Conservation (phyloP, 2,888 invertebrate genomes). For the Acleris holmiana region DNA sequence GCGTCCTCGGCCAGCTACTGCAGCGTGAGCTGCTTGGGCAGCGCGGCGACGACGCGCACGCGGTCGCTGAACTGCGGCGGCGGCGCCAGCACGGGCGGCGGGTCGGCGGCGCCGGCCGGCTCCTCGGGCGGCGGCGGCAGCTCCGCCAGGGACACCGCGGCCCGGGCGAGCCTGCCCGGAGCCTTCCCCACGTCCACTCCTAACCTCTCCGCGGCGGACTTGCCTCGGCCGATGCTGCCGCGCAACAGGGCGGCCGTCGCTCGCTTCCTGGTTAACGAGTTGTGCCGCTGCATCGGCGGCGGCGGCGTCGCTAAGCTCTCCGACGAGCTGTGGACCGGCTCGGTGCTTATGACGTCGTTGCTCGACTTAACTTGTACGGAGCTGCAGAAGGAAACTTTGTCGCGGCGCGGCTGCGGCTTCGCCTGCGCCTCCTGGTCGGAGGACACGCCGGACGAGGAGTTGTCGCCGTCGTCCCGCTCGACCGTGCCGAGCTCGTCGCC, state of each 20-base stretch:
- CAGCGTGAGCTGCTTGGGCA: constrained; percentile 88
- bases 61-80: constrained; percentile 96
- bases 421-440: constrained; percentile 89
- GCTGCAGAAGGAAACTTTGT: constrained; percentile 80
- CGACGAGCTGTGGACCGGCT: constrained; percentile 79
- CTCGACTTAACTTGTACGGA: constrained; percentile 80
- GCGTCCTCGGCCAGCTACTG: no score
- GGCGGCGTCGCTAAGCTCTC: constrained; percentile 72
- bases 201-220: constrained; percentile 74
- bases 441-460: constrained; percentile 94
- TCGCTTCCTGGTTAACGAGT: constrained; percentile 85
- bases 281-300: constrained; percentile 84
- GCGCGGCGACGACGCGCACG: constrained; percentile 92
- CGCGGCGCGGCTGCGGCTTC: constrained; percentile 62
- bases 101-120: constrained; percentile 65
- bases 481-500: constrained; percentile 89
- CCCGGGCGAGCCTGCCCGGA: constrained; percentile 82
- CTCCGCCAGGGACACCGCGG: constrained; percentile 90
- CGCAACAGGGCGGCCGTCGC: constrained; percentile 85
- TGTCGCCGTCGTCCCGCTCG: constrained; percentile 91
- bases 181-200: constrained; percentile 73
- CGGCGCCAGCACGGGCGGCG: constrained; percentile 89
- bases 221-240: constrained; percentile 58
- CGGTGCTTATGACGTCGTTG: constrained; percentile 82
- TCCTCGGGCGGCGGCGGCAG: constrained; percentile 92